These are phyloP conservation scores for Drosophila varians DNA, from an alignment of 1,140 invertebrate genomes.

Conservation along the genomic window DNA sequence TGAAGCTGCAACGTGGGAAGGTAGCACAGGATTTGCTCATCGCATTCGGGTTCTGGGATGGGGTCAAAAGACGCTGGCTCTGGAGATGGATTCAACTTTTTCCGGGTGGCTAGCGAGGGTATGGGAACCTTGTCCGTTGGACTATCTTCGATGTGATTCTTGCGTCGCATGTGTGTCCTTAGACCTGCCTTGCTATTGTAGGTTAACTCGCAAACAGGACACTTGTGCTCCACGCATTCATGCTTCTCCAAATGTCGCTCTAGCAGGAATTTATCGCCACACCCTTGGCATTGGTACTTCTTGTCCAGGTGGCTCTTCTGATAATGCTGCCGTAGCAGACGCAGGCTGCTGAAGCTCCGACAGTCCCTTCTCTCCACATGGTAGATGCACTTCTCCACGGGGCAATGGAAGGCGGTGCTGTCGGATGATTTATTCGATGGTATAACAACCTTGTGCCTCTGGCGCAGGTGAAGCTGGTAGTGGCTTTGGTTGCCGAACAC, in stretches of 20 bases:
- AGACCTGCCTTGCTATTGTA: slow-evolving; percentile 58
- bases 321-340: slow-evolving; percentile 85
- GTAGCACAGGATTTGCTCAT: slow-evolving; percentile 22
- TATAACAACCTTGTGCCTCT: slow-evolving; percentile 40
- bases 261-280: slow-evolving; percentile 86
- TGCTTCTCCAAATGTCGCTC: slow-evolving; percentile 84
- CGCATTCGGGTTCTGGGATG: neutral
- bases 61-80: neutral
- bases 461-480: slow-evolving; percentile 53
- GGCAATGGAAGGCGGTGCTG: slow-evolving; percentile 43
- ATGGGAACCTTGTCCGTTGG: slow-evolving; percentile 37
- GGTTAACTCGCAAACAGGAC: slow-evolving; percentile 49
- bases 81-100: slow-evolving; percentile 15
- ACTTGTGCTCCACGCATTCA: slow-evolving; percentile 84
- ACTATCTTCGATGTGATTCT: slow-evolving; percentile 32
- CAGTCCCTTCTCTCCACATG: slow-evolving; percentile 26
- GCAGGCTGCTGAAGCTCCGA: slow-evolving; percentile 71
- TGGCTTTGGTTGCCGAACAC: slow-evolving; percentile 65
- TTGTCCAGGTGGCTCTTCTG: slow-evolving; percentile 87
- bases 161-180: slow-evolving; percentile 63
- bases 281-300: slow-evolving; percentile 84
- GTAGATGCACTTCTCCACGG: slow-evolving; percentile 48
- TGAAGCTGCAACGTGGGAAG: slow-evolving; percentile 36
- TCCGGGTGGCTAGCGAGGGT: slow-evolving; percentile 22
- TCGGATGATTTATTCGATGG: neutral